Evolutionary conservation across 2,113 vertebrate species (phyloP).

Genomic region (Alouatta palliata): DNA sequence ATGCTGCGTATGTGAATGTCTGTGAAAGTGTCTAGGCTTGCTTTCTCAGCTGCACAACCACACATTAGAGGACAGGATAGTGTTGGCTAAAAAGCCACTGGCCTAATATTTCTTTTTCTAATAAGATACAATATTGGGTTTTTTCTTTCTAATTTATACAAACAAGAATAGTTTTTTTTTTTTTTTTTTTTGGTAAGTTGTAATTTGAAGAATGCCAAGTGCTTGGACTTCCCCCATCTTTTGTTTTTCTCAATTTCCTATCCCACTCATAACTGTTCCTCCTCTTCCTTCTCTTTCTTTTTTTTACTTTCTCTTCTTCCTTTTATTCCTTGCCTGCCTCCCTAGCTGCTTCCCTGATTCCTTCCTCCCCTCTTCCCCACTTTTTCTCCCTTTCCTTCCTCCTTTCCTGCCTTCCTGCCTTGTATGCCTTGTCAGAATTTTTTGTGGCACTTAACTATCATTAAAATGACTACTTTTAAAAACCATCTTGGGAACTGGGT

Average conservation of each 20-base stretch:
- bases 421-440: conserved; percentile 88
- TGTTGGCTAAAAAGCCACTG: background rate
- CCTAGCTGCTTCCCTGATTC: conserved; percentile 53
- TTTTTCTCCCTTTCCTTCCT: background rate
- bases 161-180: background rate
- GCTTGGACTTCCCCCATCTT: background rate
- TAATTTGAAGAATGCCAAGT: conserved; percentile 22
- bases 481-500: background rate
- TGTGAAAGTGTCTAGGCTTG: background rate
- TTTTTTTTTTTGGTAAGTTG: background rate
- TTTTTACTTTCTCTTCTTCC: background rate
- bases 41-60: conserved; percentile 9
- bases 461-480: background rate
- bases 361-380: conserved; percentile 60
- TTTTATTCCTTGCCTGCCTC: background rate
- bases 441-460: conserved; percentile 86
- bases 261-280: conserved; percentile 62
- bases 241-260: conserved; percentile 25
- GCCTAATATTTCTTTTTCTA: background rate
- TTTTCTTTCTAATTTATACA: background rate
- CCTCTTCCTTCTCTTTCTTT: conserved; percentile 75
- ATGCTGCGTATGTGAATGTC: background rate
- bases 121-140: background rate
- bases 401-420: conserved; percentile 71
- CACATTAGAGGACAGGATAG: background rate